A percentile compares a stretch with the other conserved stretches of the same genome.
Conservation (phyloP, 2,113 vertebrate species). For the Rhinogobius similis region DNA sequence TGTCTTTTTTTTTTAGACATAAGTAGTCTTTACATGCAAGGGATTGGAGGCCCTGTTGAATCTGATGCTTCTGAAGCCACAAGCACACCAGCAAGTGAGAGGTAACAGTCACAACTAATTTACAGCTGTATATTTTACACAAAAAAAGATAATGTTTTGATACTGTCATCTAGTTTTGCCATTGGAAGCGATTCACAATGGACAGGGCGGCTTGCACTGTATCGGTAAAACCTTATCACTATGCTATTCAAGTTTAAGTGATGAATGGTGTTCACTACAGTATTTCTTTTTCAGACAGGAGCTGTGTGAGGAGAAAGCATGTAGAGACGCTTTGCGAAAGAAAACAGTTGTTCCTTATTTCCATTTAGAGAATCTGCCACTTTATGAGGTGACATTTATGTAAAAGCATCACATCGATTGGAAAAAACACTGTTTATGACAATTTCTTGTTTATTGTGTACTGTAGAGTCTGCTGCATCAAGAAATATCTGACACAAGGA, state of each 20-base stretch:
- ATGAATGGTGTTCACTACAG: background rate
- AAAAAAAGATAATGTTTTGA: background rate
- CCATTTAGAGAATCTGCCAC: slow-evolving; percentile 75
- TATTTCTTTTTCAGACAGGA: slow-evolving; percentile 72
- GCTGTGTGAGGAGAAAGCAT: slow-evolving; percentile 68
- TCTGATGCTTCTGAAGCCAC: slow-evolving; percentile 27
- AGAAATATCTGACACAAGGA: slow-evolving; percentile 72
- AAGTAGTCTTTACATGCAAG: slow-evolving; percentile 43
- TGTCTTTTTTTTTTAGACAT: slow-evolving; percentile 39
- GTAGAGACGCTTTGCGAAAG: slow-evolving; percentile 72
- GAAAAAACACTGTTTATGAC: background rate
- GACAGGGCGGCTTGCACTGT: slow-evolving; percentile 71
- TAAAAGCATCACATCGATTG: background rate
- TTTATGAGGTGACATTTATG: slow-evolving; percentile 60
- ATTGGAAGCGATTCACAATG: slow-evolving; percentile 61
- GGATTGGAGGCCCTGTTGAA: slow-evolving; percentile 8
- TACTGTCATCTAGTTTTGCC: slow-evolving; percentile 20
- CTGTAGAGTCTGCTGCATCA: slow-evolving; percentile 47
- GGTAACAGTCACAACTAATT: slow-evolving; percentile 16
- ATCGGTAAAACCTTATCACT: slow-evolving; percentile 55
- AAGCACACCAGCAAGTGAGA: slow-evolving; percentile 1
- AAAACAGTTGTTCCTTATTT: slow-evolving; percentile 82
- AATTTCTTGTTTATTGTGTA: background rate
- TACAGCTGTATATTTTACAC: background rate
- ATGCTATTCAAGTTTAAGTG: background rate